Evolutionary conservation across 1,140 invertebrate genomes (phyloP).

Genomic region (Trachymyrmex cornetzi): DNA sequence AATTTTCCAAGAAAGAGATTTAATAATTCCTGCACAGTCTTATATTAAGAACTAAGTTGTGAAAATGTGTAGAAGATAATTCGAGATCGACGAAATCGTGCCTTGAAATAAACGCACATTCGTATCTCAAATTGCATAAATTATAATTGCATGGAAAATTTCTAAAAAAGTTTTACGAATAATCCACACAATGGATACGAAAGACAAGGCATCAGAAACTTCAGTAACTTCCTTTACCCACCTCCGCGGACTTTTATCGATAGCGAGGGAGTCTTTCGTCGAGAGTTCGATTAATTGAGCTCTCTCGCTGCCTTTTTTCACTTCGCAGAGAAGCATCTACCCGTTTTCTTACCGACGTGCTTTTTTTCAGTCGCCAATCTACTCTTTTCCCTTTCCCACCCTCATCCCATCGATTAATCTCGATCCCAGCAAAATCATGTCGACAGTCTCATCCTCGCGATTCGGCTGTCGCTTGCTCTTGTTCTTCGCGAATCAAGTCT

Average conservation of each 20-base stretch:
- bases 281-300: slow-evolving; percentile 75
- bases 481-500: slow-evolving; percentile 46
- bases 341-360: slow-evolving; percentile 58
- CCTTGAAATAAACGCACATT: slow-evolving; percentile 19
- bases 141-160: slow-evolving; percentile 82
- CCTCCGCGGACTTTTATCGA: slow-evolving; percentile 82
- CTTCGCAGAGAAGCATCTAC: slow-evolving; percentile 54
- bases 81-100: neutral
- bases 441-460: slow-evolving; percentile 52
- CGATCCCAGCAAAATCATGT: slow-evolving; percentile 69
- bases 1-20: neutral
- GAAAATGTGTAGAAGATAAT: neutral
- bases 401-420: slow-evolving; percentile 68
- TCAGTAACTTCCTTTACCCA: slow-evolving; percentile 62
- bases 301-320: slow-evolving; percentile 69
- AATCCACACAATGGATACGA: slow-evolving; percentile 21
- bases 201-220: slow-evolving; percentile 64
- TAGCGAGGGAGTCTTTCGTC: slow-evolving; percentile 70
- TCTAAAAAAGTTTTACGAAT: slow-evolving; percentile 70
- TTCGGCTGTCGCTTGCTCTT: slow-evolving; percentile 39
- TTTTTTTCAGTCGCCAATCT: slow-evolving; percentile 63
- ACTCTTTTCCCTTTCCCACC: slow-evolving; percentile 31
- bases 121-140: slow-evolving; percentile 80
- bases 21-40: neutral
- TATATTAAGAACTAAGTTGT: neutral